Percentiles rank a stretch among this genome's conserved stretches.
These are phyloP conservation scores for Pholis gunnellus DNA, from an alignment of 2,113 vertebrate genomes.

Conservation along the genomic window DNA sequence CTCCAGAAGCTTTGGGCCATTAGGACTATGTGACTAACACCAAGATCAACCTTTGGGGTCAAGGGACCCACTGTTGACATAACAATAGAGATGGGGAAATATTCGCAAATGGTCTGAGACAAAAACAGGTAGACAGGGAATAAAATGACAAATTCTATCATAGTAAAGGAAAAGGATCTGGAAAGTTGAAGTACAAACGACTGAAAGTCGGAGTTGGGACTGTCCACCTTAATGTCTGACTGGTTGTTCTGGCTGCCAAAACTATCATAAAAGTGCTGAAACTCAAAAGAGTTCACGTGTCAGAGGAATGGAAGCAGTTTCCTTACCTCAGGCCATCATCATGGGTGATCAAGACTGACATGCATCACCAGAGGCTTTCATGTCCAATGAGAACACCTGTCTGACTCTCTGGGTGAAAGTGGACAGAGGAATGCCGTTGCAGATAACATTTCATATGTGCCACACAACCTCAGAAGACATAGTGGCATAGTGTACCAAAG, in stretches of 20 bases:
- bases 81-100: not conserved
- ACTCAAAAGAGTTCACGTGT: slow-evolving; percentile 69
- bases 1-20: not conserved
- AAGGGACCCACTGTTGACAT: not conserved
- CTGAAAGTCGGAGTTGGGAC: not conserved
- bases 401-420: slow-evolving; percentile 65
- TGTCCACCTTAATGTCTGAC: slow-evolving; percentile 16
- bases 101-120: slow-evolving; percentile 1
- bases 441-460: slow-evolving; percentile 69
- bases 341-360: slow-evolving; percentile 81
- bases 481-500: not conserved
- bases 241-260: slow-evolving; percentile 53
- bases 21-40: not conserved
- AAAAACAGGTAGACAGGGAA: not conserved
- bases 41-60: slow-evolving; percentile 15
- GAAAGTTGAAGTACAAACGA: slow-evolving; percentile 13
- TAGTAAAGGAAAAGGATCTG: not conserved
- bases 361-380: slow-evolving; percentile 81
- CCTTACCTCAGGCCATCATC: slow-evolving; percentile 71
- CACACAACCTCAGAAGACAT: slow-evolving; percentile 40
- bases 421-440: slow-evolving; percentile 75
- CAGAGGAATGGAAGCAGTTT: slow-evolving; percentile 66
- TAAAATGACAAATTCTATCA: slow-evolving; percentile 11
- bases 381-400: slow-evolving; percentile 84
- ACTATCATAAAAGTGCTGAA: slow-evolving; percentile 77